Base-by-base conservation (phyloP, 2,113 vertebrate species). In the Brevimyrus niger region DNA sequence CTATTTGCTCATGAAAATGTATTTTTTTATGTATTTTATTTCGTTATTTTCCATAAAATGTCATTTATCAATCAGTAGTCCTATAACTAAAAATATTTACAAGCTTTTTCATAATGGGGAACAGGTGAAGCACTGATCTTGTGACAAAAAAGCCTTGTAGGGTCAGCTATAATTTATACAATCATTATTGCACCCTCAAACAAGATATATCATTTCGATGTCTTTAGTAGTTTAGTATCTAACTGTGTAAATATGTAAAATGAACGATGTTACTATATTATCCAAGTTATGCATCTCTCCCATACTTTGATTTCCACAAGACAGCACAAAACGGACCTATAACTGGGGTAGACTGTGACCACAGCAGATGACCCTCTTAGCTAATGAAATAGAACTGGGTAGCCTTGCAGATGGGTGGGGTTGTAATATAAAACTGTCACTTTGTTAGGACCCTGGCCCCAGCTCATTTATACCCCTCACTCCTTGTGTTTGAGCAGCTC, bases 371-470 rank as follows among this genome's bases (percentile, higher is more conserved):
- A 51, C 58, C 55, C 42, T 87, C 88, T 91, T 80, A 82, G 51
- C 69, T 82, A 82, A 61, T 86, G 44, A 86, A 90, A 31, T 69
- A 31, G 31, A 27, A 46, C 11, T 90, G 73, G 58, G 31, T 65
- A 31, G 27, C 55, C 84, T 51, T 85, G 48, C 73, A 23, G 85
- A 86, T 69, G 47, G 84, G 69, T 86, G 42, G 89, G 27, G 50
- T 19, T 65, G 46, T 42, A 84, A 27, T 87, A 65, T 89, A 83
- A 86, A 50, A 80, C n/a, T 87, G 50, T 84, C 87, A 82, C 88
- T 27, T 31, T 21, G 65, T 88, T 76, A 61, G 76, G 44, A 61
- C 5, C 50, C 50, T 65, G 87, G 69, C 61, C 84, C 35, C 48
- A 47, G 35, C 23, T 90, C 65, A 27, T 38, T 87, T 42, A 47